These are phyloP conservation scores for Diceros bicornis DNA, from an alignment of 2,797 vertebrate species.

Conservation along the genomic window DNA sequence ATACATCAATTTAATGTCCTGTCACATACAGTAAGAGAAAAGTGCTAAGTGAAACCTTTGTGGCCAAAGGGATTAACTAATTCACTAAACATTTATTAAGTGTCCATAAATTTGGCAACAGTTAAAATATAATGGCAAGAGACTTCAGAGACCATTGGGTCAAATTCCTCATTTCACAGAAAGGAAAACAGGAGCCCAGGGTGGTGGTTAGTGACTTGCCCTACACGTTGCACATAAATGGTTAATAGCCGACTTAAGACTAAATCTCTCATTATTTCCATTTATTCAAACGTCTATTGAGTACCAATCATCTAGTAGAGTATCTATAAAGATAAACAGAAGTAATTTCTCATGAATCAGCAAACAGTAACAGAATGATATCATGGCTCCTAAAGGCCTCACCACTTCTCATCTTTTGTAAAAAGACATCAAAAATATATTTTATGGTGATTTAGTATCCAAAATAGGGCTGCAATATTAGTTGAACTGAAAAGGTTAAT, in stretches of 20 bases:
- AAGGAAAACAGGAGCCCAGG: neutral
- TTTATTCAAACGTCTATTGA: neutral
- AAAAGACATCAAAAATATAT: neutral
- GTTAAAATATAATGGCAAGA: slow-evolving; percentile 34
- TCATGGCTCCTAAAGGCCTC: neutral
- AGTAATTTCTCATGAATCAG: neutral
- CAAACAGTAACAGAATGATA: slow-evolving; percentile 6
- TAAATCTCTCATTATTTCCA: neutral
- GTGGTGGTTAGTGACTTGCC: neutral
- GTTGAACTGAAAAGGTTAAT: neutral
- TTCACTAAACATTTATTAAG: slow-evolving; percentile 60
- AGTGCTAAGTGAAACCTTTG: neutral
- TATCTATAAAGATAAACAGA: neutral
- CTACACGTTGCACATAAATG: neutral
- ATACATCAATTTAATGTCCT: neutral
- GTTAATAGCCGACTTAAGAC: neutral
- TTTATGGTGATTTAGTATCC: neutral
- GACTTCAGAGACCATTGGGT: neutral
- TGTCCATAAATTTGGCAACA: slow-evolving; percentile 34
- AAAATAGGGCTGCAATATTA: neutral
- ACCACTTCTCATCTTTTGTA: slow-evolving; percentile 4
- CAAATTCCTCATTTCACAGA: slow-evolving; percentile 11
- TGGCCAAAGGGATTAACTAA: slow-evolving; percentile 13
- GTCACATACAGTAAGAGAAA: neutral
- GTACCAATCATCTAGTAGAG: neutral